phyloP scores from a whole-genome alignment of 2,113 vertebrate genomes.

The Lophochroa leadbeateri region DNA sequence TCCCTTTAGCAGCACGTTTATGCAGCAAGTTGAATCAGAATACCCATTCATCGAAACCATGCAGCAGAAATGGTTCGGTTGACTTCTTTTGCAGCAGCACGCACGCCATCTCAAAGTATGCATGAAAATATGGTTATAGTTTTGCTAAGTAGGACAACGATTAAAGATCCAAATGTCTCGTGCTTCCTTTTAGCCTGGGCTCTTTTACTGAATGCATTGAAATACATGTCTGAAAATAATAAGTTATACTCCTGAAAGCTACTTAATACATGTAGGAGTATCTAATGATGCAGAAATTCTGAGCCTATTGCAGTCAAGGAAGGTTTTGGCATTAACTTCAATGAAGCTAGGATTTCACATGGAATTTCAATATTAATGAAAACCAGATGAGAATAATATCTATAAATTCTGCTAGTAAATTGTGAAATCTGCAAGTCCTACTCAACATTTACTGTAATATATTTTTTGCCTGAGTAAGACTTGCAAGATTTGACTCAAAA shows the following conservation, averaged over 20 bases:
- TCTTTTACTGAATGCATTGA: neutral
- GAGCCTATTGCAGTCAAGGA: neutral
- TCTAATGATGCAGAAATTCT: conserved; percentile 4
- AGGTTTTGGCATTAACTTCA: neutral
- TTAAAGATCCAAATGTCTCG: neutral
- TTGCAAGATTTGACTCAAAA: neutral
- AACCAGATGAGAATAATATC: neutral
- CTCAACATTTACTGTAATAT: neutral
- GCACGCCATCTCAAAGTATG: neutral
- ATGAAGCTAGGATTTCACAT: neutral
- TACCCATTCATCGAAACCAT: neutral
- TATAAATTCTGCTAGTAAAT: neutral
- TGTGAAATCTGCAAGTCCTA: neutral
- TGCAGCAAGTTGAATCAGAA: neutral
- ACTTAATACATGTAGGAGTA: neutral
- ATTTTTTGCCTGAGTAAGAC: neutral
- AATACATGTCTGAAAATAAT: neutral
- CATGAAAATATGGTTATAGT: neutral
- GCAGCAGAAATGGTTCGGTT: neutral
- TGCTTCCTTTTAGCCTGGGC: neutral
- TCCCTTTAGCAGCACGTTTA: neutral
- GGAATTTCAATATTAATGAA: neutral
- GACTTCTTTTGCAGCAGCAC: neutral
- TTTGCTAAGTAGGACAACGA: neutral
- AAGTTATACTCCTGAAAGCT: neutral